phyloP scores from a whole-genome alignment of 2,797 vertebrate species.

The Mus caroli region DNA sequence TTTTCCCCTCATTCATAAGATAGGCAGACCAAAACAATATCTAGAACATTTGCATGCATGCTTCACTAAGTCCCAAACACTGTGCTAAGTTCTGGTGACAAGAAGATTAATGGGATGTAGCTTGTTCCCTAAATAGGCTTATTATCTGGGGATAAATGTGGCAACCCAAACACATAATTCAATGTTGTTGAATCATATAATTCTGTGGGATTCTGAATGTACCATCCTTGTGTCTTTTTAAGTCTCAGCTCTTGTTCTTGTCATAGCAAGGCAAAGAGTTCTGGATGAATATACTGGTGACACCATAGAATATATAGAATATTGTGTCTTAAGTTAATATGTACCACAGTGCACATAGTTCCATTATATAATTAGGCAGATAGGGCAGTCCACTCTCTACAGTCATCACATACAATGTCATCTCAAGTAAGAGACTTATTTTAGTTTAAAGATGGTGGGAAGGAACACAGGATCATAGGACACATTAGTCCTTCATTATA shows the following conservation, averaged over 20 bases:
- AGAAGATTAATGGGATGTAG: slow-evolving; percentile 15
- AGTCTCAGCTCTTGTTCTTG: not conserved
- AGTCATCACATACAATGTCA: not conserved
- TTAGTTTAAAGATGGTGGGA: not conserved
- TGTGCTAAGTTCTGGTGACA: not conserved
- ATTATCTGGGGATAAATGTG: not conserved
- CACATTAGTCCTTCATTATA: not conserved
- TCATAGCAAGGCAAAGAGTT: not conserved
- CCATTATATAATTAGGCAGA: not conserved
- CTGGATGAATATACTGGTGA: not conserved
- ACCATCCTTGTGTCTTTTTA: not conserved
- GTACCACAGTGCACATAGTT: not conserved
- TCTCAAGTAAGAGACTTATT: not conserved
- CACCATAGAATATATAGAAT: not conserved
- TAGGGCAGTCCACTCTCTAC: not conserved
- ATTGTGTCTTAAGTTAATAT: not conserved
- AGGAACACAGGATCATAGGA: not conserved
- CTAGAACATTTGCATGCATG: not conserved
- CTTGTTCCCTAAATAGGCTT: not conserved
- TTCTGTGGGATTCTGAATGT: not conserved
- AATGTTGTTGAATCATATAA: not conserved
- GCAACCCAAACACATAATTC: not conserved
- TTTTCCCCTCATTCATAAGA: not conserved
- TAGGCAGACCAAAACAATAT: not conserved
- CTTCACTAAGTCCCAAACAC: slow-evolving; percentile 6